Conservation (phyloP, 2,113 vertebrate species). For the Mungos mungo region DNA sequence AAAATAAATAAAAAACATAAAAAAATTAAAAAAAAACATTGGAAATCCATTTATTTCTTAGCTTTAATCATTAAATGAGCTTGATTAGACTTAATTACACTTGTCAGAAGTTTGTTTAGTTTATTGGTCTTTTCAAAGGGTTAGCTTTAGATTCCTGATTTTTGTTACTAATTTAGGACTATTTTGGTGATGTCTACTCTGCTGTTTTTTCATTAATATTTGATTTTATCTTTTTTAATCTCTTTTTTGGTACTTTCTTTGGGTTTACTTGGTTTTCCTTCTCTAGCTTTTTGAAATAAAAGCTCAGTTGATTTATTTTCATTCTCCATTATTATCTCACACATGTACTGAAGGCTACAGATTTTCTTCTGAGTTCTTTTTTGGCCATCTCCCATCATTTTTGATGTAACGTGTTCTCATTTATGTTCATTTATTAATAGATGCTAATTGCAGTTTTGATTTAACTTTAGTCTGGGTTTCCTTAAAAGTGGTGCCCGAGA, state of each 20-base stretch:
- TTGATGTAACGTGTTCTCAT: background rate
- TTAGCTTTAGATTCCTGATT: background rate
- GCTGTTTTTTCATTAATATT: background rate
- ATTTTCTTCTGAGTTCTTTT: background rate
- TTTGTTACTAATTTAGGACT: background rate
- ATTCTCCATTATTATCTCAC: background rate
- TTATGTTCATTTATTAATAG: background rate
- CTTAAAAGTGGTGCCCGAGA: background rate
- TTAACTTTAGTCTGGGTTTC: background rate
- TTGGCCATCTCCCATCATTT: background rate
- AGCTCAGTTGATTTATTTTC: background rate
- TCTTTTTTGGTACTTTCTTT: background rate
- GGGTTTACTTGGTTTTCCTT: background rate
- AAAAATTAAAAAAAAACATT: background rate
- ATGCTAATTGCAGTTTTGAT: background rate
- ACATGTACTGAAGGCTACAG: background rate
- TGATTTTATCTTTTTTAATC: background rate
- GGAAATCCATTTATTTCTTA: slow-evolving; percentile 6
- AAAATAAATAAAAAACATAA: too few species aligned
- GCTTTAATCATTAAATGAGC: background rate
- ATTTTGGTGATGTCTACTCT: background rate
- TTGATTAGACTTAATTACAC: background rate
- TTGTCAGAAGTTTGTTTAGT: background rate
- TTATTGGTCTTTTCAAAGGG: background rate
- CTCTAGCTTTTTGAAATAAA: background rate